Evolutionary conservation across 2,888 invertebrate genomes (phyloP), one percentile per base, ranked within the genome.

Genomic region (Phaedon cochleariae): DNA sequence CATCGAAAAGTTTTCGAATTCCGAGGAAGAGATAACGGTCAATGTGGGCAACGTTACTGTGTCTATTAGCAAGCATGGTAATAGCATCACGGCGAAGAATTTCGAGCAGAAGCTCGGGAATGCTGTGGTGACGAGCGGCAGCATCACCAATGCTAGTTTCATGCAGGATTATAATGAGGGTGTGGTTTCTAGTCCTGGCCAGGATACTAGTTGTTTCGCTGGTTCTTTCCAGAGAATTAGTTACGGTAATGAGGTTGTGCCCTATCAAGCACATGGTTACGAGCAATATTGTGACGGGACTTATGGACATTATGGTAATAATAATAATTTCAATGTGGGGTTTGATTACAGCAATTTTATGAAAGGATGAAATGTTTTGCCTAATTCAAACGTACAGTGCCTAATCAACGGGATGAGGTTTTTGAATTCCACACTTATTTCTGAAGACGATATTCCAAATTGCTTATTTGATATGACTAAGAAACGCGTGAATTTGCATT

Each of bases 41-140:
- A 92, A 90, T 74, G 91, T 92, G 10, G 92, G 92, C 0, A 92
- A 91, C 78, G 91, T 92, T 0, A 91, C 91, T 0, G 92, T 92
- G 0, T 90, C 90, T 59, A 92, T 92, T 15, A 89, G 90, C 65
- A 90, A 90, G 73, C 87, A 87, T 70, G 92, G 91, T 48, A 92
- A 91, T 59, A 90, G 89, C 81, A 90, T 91, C 41, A 90, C 90
- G 1, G 87, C 90, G 2, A 89, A 88, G 12, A 87, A 85, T 67
- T 71, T 71, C 41, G 66, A 74, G 18, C 73, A 78, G 59, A 71
- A 66, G 41, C 59, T 73, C 12, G 74, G 77, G 3, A 81, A 79
- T 59, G 83, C 84, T 1, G 76, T 83, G n/a, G 84, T 84, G 1
- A 84, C 84, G 0, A 83, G 82, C 70, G 84, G 84, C 1, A 84